These are phyloP conservation scores for Drosophila rellima DNA, from an alignment of 2,888 invertebrate genomes.

Conservation along the genomic window DNA sequence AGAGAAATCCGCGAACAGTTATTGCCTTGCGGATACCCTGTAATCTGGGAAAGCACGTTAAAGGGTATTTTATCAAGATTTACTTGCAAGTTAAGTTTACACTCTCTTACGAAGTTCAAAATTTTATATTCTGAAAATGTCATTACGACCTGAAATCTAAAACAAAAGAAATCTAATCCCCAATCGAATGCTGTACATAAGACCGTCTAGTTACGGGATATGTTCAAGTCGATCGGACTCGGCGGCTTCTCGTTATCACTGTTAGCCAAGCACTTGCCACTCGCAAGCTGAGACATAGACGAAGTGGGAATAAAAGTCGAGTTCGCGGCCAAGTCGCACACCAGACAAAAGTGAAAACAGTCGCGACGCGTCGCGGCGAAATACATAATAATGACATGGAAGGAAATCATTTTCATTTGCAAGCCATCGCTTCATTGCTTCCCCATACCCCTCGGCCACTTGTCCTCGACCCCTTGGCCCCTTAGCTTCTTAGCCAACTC, in stretches of 20 bases:
- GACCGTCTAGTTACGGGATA: background rate
- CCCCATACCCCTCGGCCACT: background rate
- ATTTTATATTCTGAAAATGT: no score
- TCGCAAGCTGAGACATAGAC: conserved; percentile 3
- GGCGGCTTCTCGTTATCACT: conserved; percentile 23
- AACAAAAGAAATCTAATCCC: background rate
- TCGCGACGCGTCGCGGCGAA: conserved; percentile 60
- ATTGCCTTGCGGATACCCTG: conserved; percentile 30
- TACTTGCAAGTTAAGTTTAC: background rate
- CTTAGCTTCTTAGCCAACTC: background rate
- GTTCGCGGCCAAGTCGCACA: conserved; percentile 9
- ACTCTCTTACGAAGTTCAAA: no score
- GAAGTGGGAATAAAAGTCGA: conserved; percentile 4
- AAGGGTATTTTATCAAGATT: background rate
- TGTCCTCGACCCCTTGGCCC: background rate
- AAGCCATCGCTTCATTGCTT: conserved; percentile 65
- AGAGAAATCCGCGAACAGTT: conserved; percentile 47
- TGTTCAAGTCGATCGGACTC: background rate
- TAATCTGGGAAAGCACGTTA: background rate
- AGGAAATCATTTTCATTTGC: conserved; percentile 81
- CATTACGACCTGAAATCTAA: background rate
- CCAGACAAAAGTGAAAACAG: conserved; percentile 72
- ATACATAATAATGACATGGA: conserved; percentile 80
- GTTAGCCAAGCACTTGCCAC: conserved; percentile 53
- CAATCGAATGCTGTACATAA: background rate